phyloP scores from a whole-genome alignment of 2,113 vertebrate species.

The Verasper variegatus region DNA sequence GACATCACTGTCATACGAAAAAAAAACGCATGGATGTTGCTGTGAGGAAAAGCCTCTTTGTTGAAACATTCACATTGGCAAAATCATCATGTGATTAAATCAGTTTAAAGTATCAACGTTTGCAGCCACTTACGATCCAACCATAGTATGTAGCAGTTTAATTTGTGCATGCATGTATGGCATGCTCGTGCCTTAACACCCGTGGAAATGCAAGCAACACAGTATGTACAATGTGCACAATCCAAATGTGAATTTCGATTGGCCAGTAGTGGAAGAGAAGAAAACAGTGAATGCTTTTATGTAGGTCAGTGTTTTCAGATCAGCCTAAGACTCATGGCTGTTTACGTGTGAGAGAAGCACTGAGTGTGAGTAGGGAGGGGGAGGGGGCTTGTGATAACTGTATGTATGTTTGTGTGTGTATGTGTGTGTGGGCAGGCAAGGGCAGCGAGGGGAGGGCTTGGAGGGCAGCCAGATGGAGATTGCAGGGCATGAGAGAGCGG shows the following conservation, averaged over 20 bases:
- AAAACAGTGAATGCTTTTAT: constrained; percentile 71
- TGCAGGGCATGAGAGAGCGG: constrained; percentile 60
- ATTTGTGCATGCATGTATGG: constrained; percentile 22
- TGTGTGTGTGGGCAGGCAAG: constrained; percentile 45
- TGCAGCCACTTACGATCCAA: constrained; percentile 15
- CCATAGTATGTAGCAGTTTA: constrained; percentile 16
- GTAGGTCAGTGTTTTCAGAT: constrained; percentile 83
- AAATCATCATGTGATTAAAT: constrained; percentile 27
- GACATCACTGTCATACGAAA: not conserved
- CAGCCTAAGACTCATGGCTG: constrained; percentile 80
- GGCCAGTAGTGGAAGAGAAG: constrained; percentile 51
- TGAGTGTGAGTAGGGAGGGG: constrained; percentile 61
- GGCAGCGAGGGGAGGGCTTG: constrained; percentile 56
- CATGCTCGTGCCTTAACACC: constrained; percentile 10
- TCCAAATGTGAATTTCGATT: constrained; percentile 42
- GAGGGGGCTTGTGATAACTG: constrained; percentile 54
- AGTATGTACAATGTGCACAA: constrained; percentile 22
- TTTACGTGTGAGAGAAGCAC: constrained; percentile 77
- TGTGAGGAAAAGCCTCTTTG: constrained; percentile 24
- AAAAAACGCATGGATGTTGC: constrained; percentile 15
- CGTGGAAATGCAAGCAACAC: constrained; percentile 39
- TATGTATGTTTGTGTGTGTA: constrained; percentile 52
- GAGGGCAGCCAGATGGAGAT: constrained; percentile 79
- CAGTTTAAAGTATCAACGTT: constrained; percentile 12
- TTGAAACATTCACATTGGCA: constrained; percentile 7